Conservation (phyloP, 53 echinoderm and acorn worm species). For the Echinarachnius parma region DNA sequence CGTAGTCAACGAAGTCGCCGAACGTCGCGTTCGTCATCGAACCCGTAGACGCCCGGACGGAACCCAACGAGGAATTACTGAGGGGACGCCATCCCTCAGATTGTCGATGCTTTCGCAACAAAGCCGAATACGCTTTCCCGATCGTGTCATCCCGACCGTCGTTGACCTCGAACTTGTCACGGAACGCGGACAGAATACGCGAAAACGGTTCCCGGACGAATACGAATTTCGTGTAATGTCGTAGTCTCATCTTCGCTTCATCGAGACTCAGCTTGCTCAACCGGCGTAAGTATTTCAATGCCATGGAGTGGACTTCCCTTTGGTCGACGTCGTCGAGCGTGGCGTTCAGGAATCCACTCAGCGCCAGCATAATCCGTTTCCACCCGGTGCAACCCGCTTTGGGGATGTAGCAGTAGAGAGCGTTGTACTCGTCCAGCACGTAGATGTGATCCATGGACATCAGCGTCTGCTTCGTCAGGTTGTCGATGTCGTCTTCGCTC, state of each 20-base stretch:
- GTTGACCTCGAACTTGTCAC: slow-evolving; percentile 19
- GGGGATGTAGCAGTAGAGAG: slow-evolving; percentile 13
- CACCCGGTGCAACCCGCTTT: slow-evolving; percentile 22
- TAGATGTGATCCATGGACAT: not conserved
- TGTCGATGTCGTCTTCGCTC: not conserved
- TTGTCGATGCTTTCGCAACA: too few species aligned
- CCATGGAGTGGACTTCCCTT: not conserved
- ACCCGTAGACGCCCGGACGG: not conserved
- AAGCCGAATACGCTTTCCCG: too few species aligned
- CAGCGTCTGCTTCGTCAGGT: not conserved
- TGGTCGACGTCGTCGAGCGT: not conserved
- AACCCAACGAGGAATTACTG: too few species aligned
- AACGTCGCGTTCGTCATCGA: not conserved
- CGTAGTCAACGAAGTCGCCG: slow-evolving; percentile 26
- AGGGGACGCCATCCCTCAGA: not conserved
- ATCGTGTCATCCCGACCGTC: not conserved
- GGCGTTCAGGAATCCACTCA: slow-evolving; percentile 11
- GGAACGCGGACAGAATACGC: slow-evolving; percentile 26
- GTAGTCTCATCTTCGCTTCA: not conserved
- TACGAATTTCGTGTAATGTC: slow-evolving; percentile 3
- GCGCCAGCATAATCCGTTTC: slow-evolving; percentile 5
- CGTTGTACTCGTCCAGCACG: slow-evolving; percentile 14
- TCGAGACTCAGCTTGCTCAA: not conserved
- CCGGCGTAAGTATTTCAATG: not conserved
- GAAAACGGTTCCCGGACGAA: slow-evolving; percentile 37